A percentile compares a stretch with the other conserved stretches of the same genome.
These are phyloP conservation scores for Oncorhynchus gorbuscha DNA, from an alignment of 2,113 vertebrate genomes.

Conservation along the genomic window DNA sequence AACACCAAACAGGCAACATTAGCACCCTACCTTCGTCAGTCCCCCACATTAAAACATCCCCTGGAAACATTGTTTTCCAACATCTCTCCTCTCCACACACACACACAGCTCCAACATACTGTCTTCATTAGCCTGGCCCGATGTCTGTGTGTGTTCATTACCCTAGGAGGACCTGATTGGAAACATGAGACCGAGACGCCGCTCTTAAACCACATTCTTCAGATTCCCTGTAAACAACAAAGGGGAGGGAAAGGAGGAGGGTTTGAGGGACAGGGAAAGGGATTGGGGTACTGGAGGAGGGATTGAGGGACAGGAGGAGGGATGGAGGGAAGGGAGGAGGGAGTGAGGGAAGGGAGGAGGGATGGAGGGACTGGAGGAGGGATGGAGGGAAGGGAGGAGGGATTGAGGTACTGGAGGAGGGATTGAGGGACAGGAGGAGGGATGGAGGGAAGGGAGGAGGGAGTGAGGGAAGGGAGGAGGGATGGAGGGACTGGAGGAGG, in stretches of 20 bases:
- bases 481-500: too few relatives aligned
- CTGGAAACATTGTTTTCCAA: conserved; percentile 54
- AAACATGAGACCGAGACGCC: conserved; percentile 5
- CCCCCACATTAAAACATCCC: conserved; percentile 53
- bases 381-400: fast-evolving
- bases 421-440: too few relatives aligned
- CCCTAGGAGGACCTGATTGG: conserved; percentile 17
- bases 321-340: too few relatives aligned
- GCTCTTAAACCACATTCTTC: conserved; percentile 85
- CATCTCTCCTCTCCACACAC: conserved; percentile 23
- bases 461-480: too few relatives aligned
- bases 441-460: too few relatives aligned
- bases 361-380: too few relatives aligned
- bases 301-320: too few relatives aligned
- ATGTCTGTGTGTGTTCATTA: conserved; percentile 12
- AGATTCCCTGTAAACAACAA: conserved; percentile 82
- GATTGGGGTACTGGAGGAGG: too few relatives aligned
- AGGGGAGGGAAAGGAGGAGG: too few relatives aligned
- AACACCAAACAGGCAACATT: not conserved
- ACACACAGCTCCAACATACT: conserved; percentile 63
- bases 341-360: too few relatives aligned
- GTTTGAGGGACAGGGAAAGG: too few relatives aligned
- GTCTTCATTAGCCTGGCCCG: conserved; percentile 67
- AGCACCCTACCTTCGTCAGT: not conserved
- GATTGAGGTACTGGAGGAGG: too few relatives aligned